Conservation (phyloP, 92 coral and sea anemone species). For the Desmophyllum pertusum region DNA sequence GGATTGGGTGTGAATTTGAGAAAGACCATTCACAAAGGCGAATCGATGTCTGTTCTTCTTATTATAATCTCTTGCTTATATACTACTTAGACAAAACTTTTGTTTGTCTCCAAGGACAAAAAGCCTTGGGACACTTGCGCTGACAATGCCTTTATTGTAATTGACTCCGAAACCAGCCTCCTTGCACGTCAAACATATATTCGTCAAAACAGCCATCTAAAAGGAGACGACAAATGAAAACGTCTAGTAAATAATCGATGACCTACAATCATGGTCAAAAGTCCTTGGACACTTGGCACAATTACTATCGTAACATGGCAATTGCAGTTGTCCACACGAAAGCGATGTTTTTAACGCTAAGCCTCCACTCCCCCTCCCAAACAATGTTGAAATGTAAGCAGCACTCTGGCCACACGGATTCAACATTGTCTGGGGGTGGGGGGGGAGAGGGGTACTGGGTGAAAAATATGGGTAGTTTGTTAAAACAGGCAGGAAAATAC, state of each 20-base stretch:
- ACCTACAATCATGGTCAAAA: no score
- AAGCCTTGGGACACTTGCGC: slow-evolving; percentile 44
- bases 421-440: no score
- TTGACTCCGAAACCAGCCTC: slow-evolving; percentile 56
- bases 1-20: neutral
- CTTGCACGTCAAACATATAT: slow-evolving; percentile 52
- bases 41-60: neutral
- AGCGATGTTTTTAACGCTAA: no score
- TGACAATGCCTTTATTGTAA: slow-evolving; percentile 25
- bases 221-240: slow-evolving; percentile 2
- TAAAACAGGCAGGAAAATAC: no score
- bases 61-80: neutral
- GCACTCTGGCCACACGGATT: no score
- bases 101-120: slow-evolving; percentile 19
- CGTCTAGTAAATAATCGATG: neutral
- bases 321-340: no score
- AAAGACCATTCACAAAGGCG: neutral
- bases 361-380: no score
- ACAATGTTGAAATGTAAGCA: no score
- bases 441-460: no score
- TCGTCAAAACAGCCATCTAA: slow-evolving; percentile 63
- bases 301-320: no score
- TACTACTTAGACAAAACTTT: slow-evolving; percentile 40
- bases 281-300: no score
- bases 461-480: no score